phyloP scores from a whole-genome alignment of 2,797 vertebrate genomes.

The Enteromius fasciolatus region DNA sequence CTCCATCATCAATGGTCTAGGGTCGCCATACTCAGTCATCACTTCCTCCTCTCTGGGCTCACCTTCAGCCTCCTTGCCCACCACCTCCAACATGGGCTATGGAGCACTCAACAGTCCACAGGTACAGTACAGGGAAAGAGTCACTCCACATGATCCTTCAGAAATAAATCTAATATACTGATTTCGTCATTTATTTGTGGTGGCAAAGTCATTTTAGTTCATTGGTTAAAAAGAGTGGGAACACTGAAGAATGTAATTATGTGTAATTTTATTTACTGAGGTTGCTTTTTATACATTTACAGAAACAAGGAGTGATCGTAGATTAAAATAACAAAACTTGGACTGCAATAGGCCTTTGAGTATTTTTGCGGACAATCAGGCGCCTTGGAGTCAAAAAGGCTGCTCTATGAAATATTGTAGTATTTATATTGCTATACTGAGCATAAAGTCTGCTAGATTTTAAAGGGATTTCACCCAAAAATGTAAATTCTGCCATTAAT shows the following conservation, averaged over 20 bases:
- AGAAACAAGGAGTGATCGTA: background rate
- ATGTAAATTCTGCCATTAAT: background rate
- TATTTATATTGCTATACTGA: background rate
- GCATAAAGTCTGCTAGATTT: background rate
- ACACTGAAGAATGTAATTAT: background rate
- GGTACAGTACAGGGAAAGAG: conserved; percentile 68
- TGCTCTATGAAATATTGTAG: background rate
- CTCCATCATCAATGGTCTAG: conserved; percentile 85
- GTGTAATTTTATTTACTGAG: background rate
- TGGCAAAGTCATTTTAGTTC: background rate
- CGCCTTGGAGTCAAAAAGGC: background rate
- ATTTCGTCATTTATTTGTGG: background rate
- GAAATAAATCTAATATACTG: background rate
- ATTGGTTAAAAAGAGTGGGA: background rate
- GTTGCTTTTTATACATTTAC: background rate
- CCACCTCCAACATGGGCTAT: conserved; percentile 83
- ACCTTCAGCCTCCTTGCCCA: conserved; percentile 79
- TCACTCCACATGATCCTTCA: background rate
- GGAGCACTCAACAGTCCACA: conserved; percentile 82
- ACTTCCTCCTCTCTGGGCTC: conserved; percentile 83
- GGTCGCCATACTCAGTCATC: conserved; percentile 88
- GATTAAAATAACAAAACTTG: background rate
- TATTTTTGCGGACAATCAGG: background rate
- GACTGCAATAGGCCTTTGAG: background rate
- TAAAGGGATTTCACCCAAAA: background rate